These are phyloP conservation scores for Heterodera carotae DNA, from an alignment of 1,140 invertebrate genomes.

Conservation along the genomic window DNA sequence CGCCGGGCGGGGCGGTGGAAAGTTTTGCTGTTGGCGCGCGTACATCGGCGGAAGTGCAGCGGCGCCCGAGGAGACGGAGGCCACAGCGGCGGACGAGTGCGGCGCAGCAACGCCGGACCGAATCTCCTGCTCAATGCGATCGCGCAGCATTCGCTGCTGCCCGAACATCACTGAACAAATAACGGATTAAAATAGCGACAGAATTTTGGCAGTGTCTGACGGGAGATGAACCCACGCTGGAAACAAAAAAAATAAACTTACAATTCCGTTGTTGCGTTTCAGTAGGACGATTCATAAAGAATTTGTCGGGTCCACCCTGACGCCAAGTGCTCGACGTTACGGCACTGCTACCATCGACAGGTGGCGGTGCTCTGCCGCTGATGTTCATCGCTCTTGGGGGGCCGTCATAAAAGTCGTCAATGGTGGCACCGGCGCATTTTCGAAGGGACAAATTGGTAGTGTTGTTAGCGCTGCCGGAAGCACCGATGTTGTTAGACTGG, in stretches of 20 bases:
- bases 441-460: background rate
- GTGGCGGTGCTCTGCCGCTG: background rate
- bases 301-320: background rate
- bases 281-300: background rate
- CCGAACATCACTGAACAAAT: background rate
- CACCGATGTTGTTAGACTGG: background rate
- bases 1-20: background rate
- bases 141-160: background rate
- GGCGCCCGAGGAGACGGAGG: no score
- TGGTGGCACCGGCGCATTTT: background rate
- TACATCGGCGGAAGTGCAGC: background rate
- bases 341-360: background rate
- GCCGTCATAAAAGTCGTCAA: background rate
- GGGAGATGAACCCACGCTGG: background rate
- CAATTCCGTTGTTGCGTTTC: background rate
- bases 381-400: background rate
- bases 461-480: background rate
- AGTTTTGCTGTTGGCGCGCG: constrained; percentile 9
- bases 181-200: no score
- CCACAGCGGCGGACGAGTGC: background rate
- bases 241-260: background rate
- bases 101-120: background rate
- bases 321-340: background rate
- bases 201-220: no score
- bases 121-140: constrained; percentile 2